Base-by-base conservation (phyloP, 2,113 vertebrate genomes). In the Otocyon megalotis region DNA sequence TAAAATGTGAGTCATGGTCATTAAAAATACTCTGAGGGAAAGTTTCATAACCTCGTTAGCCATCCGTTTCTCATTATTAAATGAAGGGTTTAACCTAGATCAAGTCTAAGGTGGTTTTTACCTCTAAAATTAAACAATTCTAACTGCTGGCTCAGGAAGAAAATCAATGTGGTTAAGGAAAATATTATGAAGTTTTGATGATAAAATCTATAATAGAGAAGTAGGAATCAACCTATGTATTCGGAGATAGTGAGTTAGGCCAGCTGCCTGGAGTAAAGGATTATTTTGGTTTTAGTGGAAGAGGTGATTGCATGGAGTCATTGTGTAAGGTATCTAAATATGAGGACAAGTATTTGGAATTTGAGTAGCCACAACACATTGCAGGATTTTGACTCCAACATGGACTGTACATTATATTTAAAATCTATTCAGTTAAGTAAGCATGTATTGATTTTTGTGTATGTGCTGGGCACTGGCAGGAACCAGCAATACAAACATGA, bases 131-230 rank as follows among this genome's bases (percentile, higher is more conserved):
- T 83, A 96, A 96, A 83, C 53, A 91, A 54, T 81, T 95, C 24
- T 95, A 92, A 93, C n/a, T 96, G 89, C 97, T 96, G 79, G 83
- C 79, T 97, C 86, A 96, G 92, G 79, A 90, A 83, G 24, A 92
- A 91, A 96, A 92, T 96, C 86, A 84, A 16, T 56, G 3, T 30
- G 2, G 28, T 87, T 13, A 91, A 92, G 67, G 26, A 92, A 79
- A 93, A 77, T 20, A 89, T 85, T 0, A 16, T 63, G 14, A 84
- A 43, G 35, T 91, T 91, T 93, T 84, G 35, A 81, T 81, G 54
- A 89, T 67, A 83, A 83, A 87, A 83, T 5, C 26, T 84, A 22
- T 67, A 58, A 63, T 20, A 53, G 53, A 54, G 54, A 93, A 82
- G 16, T 22, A 58, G 43, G 60, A 89, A 63, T 80, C 30, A 67